Conservation (phyloP, 2,888 invertebrate genomes). For the Tinea semifulvella region DNA sequence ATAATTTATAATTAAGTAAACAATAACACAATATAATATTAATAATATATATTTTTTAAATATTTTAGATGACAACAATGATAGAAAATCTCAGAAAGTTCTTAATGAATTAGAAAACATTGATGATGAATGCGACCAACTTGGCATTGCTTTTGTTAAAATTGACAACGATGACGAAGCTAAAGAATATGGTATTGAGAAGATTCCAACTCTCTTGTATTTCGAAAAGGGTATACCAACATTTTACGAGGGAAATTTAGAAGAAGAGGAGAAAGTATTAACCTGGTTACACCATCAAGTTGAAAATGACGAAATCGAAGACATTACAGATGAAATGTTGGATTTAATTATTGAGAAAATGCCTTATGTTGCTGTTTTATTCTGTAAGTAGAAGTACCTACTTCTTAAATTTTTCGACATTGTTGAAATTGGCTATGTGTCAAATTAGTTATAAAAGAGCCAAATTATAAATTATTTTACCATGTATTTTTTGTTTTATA, state of each 20-base stretch:
- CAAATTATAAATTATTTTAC: conserved; percentile 32
- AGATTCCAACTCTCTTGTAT: conserved; percentile 85
- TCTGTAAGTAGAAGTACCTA: conserved; percentile 75
- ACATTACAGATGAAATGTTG: conserved; percentile 93
- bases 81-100: conserved; percentile 84
- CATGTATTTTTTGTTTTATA: not conserved
- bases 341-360: conserved; percentile 88
- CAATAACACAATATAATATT: not conserved
- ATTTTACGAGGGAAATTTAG: conserved; percentile 83
- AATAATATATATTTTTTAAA: no score
- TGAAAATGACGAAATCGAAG: conserved; percentile 91
- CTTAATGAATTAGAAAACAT: conserved; percentile 91
- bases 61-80: conserved; percentile 86
- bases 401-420: not conserved
- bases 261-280: conserved; percentile 88
- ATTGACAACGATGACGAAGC: conserved; percentile 92
- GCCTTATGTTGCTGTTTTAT: conserved; percentile 88
- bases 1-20: not conserved
- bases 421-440: conserved; percentile 27
- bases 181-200: conserved; percentile 89
- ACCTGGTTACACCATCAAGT: conserved; percentile 87
- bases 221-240: conserved; percentile 81
- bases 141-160: conserved; percentile 91
- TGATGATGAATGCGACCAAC: conserved; percentile 89
- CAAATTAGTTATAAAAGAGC: conserved; percentile 34